phyloP scores from a whole-genome alignment of 2,888 invertebrate genomes.

The Epirrhoe alternata region DNA sequence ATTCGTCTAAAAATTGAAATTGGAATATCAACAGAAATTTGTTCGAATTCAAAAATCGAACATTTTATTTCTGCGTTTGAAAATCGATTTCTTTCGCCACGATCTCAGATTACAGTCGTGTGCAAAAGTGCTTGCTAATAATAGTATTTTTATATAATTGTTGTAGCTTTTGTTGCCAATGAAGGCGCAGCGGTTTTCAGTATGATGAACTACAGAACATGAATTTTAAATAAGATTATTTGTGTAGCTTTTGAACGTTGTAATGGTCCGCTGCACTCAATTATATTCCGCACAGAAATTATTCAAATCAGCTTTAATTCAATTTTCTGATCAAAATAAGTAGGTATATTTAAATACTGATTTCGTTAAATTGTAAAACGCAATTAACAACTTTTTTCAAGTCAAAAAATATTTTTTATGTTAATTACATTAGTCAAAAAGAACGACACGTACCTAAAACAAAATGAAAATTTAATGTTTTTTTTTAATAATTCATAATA shows the following conservation, averaged over 20 bases:
- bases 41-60: no score
- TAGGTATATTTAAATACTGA: not conserved
- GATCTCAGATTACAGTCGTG: no score
- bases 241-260: constrained; percentile 21
- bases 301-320: constrained; percentile 20
- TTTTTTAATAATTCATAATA: no score
- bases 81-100: no score
- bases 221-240: constrained; percentile 29
- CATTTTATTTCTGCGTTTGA: no score
- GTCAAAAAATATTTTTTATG: not conserved
- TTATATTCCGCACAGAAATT: constrained; percentile 27
- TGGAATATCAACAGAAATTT: no score
- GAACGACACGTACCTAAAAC: no score
- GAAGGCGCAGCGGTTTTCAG: constrained; percentile 20
- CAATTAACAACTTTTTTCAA: not conserved
- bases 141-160: not conserved
- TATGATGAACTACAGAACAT: constrained; percentile 24
- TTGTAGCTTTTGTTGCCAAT: constrained; percentile 11
- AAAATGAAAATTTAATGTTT: no score
- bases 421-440: no score
- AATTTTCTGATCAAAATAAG: not conserved
- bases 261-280: constrained; percentile 25
- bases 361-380: not conserved
- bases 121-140: no score
- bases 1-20: no score